These are phyloP conservation scores for Istiophorus platypterus DNA, from an alignment of 2,113 vertebrate genomes.

Conservation along the genomic window DNA sequence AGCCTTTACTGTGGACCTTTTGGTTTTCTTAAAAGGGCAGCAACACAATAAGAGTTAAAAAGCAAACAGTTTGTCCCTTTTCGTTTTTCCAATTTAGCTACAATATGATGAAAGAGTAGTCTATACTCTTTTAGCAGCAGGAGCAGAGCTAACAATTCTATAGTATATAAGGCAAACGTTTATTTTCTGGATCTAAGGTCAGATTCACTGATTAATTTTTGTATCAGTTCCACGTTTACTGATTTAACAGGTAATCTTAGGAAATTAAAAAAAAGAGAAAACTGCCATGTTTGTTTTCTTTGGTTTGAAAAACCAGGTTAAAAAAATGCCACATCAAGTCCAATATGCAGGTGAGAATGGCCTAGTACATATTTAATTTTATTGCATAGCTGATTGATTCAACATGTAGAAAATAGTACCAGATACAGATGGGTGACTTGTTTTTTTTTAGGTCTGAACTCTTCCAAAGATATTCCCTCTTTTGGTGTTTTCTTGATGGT, in stretches of 20 bases:
- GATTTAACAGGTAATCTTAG: too few species aligned
- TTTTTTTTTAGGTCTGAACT: too few species aligned
- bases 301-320: neutral
- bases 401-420: neutral
- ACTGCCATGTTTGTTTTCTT: too few species aligned
- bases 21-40: neutral
- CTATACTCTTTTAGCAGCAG: neutral
- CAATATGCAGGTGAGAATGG: neutral
- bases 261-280: too few species aligned
- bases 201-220: neutral
- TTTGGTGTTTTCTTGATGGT: too few species aligned
- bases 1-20: slow-evolving; percentile 4
- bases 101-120: neutral
- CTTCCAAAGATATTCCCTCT: too few species aligned
- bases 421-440: neutral
- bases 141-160: neutral
- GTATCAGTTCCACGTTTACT: neutral
- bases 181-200: neutral
- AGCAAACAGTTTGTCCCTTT: too few species aligned
- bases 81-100: neutral
- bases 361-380: neutral
- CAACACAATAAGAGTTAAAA: too few species aligned
- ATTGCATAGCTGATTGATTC: neutral
- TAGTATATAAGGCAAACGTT: neutral
- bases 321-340: neutral